Evolutionary conservation across 2,113 vertebrate species (phyloP).

Genomic region (Cryptomyrus ogoouensis): DNA sequence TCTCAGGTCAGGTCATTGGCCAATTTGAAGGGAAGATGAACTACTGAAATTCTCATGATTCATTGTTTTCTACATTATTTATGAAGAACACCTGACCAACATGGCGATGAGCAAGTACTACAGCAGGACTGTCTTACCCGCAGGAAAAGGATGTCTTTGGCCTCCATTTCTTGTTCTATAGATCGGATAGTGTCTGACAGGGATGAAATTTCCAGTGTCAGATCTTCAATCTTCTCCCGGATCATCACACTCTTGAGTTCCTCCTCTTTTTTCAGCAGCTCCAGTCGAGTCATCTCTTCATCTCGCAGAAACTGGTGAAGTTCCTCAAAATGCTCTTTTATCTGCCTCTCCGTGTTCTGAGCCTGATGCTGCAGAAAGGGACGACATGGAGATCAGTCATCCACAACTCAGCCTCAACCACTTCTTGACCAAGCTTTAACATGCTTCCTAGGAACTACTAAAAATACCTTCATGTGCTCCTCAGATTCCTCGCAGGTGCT

Average conservation of each 20-base stretch:
- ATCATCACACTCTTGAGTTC: constrained; percentile 50
- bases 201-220: constrained; percentile 46
- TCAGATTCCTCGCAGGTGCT: constrained; percentile 51
- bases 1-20: not conserved
- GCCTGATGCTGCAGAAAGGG: constrained; percentile 49
- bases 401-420: not conserved
- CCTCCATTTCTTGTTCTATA: constrained; percentile 59
- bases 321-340: constrained; percentile 58
- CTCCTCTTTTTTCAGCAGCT: constrained; percentile 52
- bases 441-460: not conserved
- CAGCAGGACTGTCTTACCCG: constrained; percentile 41
- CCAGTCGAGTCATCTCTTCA: constrained; percentile 55
- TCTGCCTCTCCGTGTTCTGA: constrained; percentile 57
- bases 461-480: constrained; percentile 60
- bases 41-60: not conserved
- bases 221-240: constrained; percentile 50
- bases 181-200: constrained; percentile 55
- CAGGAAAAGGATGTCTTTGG: constrained; percentile 55
- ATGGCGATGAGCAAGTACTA: not conserved
- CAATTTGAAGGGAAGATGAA: not conserved
- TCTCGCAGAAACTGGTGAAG: constrained; percentile 59
- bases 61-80: not conserved
- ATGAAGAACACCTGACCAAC: not conserved
- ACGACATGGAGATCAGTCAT: not conserved
- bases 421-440: not conserved